A percentile compares a stretch with the other conserved stretches of the same genome.
These are phyloP conservation scores for Limonius californicus DNA, from an alignment of 1,140 invertebrate species.

Conservation along the genomic window DNA sequence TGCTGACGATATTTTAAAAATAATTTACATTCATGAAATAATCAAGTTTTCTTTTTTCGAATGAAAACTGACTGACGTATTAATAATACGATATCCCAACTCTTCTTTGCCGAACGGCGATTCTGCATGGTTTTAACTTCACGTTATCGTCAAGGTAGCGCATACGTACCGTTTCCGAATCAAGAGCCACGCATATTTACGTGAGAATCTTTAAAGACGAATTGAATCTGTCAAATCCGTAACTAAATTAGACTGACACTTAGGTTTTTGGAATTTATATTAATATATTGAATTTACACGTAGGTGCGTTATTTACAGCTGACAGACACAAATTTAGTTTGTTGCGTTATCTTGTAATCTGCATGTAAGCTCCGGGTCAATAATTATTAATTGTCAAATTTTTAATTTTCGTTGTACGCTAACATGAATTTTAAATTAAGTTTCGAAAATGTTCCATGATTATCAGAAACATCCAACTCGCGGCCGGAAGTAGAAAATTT, in stretches of 20 bases:
- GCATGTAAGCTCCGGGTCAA: too few species aligned
- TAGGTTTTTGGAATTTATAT: slow-evolving; percentile 8
- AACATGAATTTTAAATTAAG: too few species aligned
- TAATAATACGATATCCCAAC: slow-evolving; percentile 13
- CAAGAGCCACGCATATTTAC: not conserved
- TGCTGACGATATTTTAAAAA: slow-evolving; percentile 11
- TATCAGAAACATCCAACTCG: not conserved
- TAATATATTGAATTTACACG: slow-evolving; percentile 8
- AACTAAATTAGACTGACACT: slow-evolving; percentile 9
- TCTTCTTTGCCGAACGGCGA: not conserved
- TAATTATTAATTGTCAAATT: too few species aligned
- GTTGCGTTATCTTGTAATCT: too few species aligned
- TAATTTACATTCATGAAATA: slow-evolving; percentile 14
- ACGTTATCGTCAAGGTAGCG: not conserved
- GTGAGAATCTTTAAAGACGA: not conserved
- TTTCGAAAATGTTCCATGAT: too few species aligned
- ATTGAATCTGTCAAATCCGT: slow-evolving; percentile 3
- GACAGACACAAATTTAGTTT: not conserved
- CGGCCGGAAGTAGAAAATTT: slow-evolving; percentile 2
- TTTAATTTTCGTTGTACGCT: too few species aligned
- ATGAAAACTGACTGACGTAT: slow-evolving; percentile 5
- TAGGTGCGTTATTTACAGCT: not conserved
- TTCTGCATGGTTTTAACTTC: not conserved
- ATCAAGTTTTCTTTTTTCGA: slow-evolving; percentile 3
- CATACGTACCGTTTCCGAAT: too few species aligned